These are phyloP conservation scores for Ridgeia piscesae DNA, from an alignment of 1,140 invertebrate genomes.

Conservation along the genomic window DNA sequence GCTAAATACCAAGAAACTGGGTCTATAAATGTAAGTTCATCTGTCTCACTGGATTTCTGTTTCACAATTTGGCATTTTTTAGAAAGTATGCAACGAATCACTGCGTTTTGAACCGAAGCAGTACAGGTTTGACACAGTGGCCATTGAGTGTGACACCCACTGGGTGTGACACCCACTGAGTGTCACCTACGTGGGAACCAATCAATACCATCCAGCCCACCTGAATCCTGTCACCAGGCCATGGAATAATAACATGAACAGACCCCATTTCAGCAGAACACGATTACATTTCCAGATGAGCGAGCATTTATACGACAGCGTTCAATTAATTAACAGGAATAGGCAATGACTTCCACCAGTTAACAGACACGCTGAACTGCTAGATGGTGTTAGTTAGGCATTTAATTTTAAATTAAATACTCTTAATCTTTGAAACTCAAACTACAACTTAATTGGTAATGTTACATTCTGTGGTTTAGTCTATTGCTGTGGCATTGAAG, in stretches of 20 bases:
- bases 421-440: no score
- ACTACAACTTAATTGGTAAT: no score
- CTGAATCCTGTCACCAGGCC: background rate
- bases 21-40: background rate
- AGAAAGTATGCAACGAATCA: background rate
- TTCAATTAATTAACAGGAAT: no score
- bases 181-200: background rate
- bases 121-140: background rate
- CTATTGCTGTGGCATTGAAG: no score
- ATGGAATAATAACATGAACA: background rate
- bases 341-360: no score
- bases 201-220: background rate
- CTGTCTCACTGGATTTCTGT: background rate
- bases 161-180: background rate
- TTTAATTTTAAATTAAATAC: no score
- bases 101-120: background rate
- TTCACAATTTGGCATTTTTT: background rate
- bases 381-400: no score
- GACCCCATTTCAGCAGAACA: background rate
- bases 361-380: no score
- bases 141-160: background rate
- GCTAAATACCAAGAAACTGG: background rate
- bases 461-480: no score
- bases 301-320: background rate
- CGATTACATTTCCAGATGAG: background rate